Percentiles rank a stretch among this genome's conserved stretches.
Conservation (phyloP, 1,140 invertebrate species). For the Leptopilina boulardi region DNA sequence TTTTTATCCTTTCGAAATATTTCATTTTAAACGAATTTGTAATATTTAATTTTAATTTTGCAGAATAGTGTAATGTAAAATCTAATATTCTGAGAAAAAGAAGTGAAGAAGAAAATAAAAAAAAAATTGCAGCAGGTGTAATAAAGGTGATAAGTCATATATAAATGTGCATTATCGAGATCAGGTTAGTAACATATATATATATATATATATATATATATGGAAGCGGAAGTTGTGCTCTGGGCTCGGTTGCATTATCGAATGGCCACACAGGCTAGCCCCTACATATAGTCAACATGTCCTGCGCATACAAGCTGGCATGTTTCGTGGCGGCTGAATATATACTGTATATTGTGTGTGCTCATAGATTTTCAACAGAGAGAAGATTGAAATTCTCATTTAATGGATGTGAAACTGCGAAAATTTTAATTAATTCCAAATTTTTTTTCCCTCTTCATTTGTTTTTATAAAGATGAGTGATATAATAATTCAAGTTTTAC, state of each 20-base stretch:
- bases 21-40: no score
- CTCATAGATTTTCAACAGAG: background rate
- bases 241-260: constrained; percentile 61
- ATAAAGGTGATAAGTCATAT: constrained; percentile 26
- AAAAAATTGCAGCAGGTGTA: constrained; percentile 1
- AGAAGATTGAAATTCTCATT: constrained; percentile 26
- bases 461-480: background rate
- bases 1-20: no score
- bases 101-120: background rate
- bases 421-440: background rate
- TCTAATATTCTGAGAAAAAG: no score
- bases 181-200: constrained; percentile 25
- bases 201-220: no score
- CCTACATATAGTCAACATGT: constrained; percentile 69
- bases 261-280: constrained; percentile 65
- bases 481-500: background rate
- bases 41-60: no score
- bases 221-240: constrained; percentile 26
- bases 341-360: background rate
- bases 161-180: background rate
- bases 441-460: background rate
- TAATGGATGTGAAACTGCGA: background rate
- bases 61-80: no score
- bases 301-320: constrained; percentile 46
- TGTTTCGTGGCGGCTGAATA: constrained; percentile 34